phyloP scores from a whole-genome alignment of 2,888 invertebrate species.

The Acrocera orbiculus region DNA sequence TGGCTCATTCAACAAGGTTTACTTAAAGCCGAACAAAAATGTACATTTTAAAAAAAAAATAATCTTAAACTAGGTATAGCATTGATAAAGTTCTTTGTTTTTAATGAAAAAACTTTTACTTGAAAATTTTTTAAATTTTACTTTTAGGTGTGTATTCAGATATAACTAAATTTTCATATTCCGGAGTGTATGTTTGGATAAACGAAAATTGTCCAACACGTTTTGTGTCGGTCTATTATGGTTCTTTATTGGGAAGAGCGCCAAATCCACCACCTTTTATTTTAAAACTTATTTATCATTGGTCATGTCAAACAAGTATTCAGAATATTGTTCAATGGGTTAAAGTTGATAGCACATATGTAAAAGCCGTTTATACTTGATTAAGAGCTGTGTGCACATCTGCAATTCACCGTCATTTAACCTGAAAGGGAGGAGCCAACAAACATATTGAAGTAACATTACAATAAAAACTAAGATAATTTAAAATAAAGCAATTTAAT shows the following conservation, averaged over 20 bases:
- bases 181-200: slow-evolving; percentile 84
- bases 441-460: slow-evolving; percentile 54
- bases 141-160: slow-evolving; percentile 77
- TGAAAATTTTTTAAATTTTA: too few species aligned
- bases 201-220: slow-evolving; percentile 71
- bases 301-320: slow-evolving; percentile 80
- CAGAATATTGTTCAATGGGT: slow-evolving; percentile 84
- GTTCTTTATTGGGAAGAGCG: slow-evolving; percentile 72
- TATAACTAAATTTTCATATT: slow-evolving; percentile 65
- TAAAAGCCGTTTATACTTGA: slow-evolving; percentile 49
- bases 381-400: slow-evolving; percentile 61
- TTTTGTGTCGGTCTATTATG: slow-evolving; percentile 72
- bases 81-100: too few species aligned
- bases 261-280: slow-evolving; percentile 69
- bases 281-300: slow-evolving; percentile 72
- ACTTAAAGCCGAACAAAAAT: slow-evolving; percentile 61
- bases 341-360: slow-evolving; percentile 52
- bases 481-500: too few species aligned
- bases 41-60: slow-evolving; percentile 45
- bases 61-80: slow-evolving; percentile 66
- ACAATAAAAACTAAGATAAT: too few species aligned
- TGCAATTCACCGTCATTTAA: slow-evolving; percentile 59
- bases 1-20: slow-evolving; percentile 78
- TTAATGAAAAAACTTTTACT: too few species aligned
- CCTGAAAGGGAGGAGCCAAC: slow-evolving; percentile 51